Conservation (phyloP, 2,797 vertebrate species). For the Hozukius guyotensis region DNA sequence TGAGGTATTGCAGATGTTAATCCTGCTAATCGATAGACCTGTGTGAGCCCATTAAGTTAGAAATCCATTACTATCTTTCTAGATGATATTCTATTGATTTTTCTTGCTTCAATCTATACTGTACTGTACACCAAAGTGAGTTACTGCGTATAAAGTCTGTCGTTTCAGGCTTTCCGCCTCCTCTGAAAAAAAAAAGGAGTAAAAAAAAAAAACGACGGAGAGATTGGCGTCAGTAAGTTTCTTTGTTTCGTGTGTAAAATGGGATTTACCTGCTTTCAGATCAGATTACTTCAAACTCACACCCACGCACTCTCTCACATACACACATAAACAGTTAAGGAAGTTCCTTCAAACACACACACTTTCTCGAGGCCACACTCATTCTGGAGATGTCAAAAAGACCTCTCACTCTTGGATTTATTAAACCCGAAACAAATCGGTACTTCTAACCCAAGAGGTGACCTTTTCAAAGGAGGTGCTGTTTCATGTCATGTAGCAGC, state of each 20-base stretch:
- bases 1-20: constrained; percentile 80
- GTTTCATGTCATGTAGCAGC: constrained; percentile 77
- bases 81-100: constrained; percentile 82
- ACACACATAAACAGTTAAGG: constrained; percentile 17
- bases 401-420: constrained; percentile 76
- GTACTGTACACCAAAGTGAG: constrained; percentile 71
- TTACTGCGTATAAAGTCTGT: constrained; percentile 76
- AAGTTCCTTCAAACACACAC: neutral
- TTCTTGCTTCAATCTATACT: constrained; percentile 52
- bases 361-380: constrained; percentile 10
- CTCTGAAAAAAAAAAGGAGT: neutral
- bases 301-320: neutral
- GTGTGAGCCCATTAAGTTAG: constrained; percentile 79
- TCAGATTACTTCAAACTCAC: constrained; percentile 55
- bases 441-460: constrained; percentile 42
- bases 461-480: constrained; percentile 69
- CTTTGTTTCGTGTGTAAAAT: constrained; percentile 73
- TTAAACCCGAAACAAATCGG: constrained; percentile 56
- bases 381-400: constrained; percentile 39
- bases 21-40: constrained; percentile 79
- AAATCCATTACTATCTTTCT: constrained; percentile 84
- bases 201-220: constrained; percentile 46
- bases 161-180: constrained; percentile 40
- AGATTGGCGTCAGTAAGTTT: constrained; percentile 62
- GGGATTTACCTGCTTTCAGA: constrained; percentile 57